Evolutionary conservation across 1,140 invertebrate genomes (phyloP).

Genomic region (Rhynchophorus ferrugineus): DNA sequence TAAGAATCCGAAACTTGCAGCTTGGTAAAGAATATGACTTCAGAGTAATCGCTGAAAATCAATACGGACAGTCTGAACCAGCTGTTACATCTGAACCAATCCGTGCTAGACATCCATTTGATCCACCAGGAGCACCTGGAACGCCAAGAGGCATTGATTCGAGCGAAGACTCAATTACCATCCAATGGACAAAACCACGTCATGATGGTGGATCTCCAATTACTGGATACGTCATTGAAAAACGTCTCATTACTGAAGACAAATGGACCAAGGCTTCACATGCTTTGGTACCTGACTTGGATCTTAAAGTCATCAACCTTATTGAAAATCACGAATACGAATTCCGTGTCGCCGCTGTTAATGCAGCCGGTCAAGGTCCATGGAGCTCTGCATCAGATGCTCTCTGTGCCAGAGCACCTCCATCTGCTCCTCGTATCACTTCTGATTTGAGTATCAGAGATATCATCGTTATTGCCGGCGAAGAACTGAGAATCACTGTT

Average conservation of each 20-base stretch:
- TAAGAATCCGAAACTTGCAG: slow-evolving; percentile 82
- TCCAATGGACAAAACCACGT: slow-evolving; percentile 87
- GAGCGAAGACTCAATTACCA: slow-evolving; percentile 87
- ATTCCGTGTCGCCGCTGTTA: slow-evolving; percentile 93
- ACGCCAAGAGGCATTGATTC: slow-evolving; percentile 78
- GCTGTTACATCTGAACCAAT: slow-evolving; percentile 81
- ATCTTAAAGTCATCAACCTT: slow-evolving; percentile 75
- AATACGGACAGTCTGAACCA: slow-evolving; percentile 91
- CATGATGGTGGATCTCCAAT: slow-evolving; percentile 90
- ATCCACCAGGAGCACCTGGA: slow-evolving; percentile 82
- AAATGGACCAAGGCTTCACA: slow-evolving; percentile 88
- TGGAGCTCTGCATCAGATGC: slow-evolving; percentile 86
- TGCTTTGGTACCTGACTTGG: slow-evolving; percentile 70
- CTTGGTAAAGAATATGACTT: slow-evolving; percentile 94
- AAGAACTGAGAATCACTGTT: slow-evolving; percentile 92
- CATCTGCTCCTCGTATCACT: slow-evolving; percentile 85
- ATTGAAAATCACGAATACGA: slow-evolving; percentile 96
- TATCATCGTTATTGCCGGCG: slow-evolving; percentile 90
- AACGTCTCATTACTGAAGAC: slow-evolving; percentile 77
- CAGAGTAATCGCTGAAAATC: slow-evolving; percentile 95
- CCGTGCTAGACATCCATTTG: slow-evolving; percentile 91
- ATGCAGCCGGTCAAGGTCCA: slow-evolving; percentile 88
- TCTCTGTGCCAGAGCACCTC: slow-evolving; percentile 79
- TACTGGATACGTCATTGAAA: slow-evolving; percentile 89
- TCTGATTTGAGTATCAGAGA: slow-evolving; percentile 87